Evolutionary conservation across 2,113 vertebrate species (phyloP), one percentile per base, ranked within the genome.

Genomic region (Dromas ardeola): DNA sequence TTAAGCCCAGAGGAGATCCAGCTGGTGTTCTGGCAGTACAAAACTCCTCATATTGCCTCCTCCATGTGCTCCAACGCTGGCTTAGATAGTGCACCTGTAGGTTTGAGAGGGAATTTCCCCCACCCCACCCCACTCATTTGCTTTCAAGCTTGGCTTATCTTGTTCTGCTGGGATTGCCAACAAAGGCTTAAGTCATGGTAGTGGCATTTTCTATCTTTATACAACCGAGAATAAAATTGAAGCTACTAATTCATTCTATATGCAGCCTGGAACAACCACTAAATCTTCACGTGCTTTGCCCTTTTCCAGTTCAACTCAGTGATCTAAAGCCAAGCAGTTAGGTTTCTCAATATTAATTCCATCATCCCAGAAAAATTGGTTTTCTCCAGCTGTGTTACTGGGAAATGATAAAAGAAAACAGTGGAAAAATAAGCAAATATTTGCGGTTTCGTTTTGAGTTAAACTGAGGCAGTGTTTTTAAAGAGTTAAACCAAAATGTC

Each of bases 81-180:
- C 66, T 92, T 72, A 84, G 47, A 79, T 53, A 92, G 34, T 85
- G 81, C 89, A 95, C 95, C 95, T 95, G 94, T 87, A 94, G 84
- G 61, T 77, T 0, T 58, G 69, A 55, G 47, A 80, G 50, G 20
- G 56, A 90, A 81, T 81, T 91, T 96, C 30, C 11, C 27, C 38
- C 23, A 43, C 42, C 30, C 36, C 22, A 43, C 36, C 6, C 11
- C 9, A 21, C 14, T 55, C 43, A 50, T 79, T 59, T 84, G 30
- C 30, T 92, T 87, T 91, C 76, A 92, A 27, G 15, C 20, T 78
- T 95, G 92, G 86, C n/a, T 43, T 84, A 4, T 86, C 69, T 93
- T 94, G 42, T 67, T 83, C 52, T 88, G 4, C 40, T 76, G 56
- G 9, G 77, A 49, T 49, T 94, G 77, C 61, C 93, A 95, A 61